Evolutionary conservation across 64 coral and sea anemone species (phyloP).

Genomic region (Porites australiensis): DNA sequence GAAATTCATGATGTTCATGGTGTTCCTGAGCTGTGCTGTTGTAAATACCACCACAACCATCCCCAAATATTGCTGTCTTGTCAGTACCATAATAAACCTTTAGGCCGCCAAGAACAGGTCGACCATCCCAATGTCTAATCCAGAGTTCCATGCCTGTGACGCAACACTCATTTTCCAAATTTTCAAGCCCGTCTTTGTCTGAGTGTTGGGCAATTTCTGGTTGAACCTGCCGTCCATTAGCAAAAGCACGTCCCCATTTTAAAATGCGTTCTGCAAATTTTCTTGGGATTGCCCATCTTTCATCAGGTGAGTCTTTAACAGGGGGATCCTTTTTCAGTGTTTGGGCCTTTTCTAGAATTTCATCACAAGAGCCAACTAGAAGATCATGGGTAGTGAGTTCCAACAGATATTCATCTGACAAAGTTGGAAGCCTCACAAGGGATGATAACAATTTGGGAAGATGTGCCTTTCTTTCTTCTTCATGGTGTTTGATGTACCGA

Average conservation of each 20-base stretch:
- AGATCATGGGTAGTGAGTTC: slow-evolving; percentile 15
- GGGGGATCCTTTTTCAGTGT: background rate
- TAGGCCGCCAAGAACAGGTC: slow-evolving; percentile 83
- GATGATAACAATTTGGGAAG: slow-evolving; percentile 54
- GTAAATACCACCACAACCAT: background rate
- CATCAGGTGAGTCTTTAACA: slow-evolving; percentile 4
- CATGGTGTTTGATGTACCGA: slow-evolving; percentile 68
- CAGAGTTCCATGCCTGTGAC: slow-evolving; percentile 91
- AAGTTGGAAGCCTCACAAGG: slow-evolving; percentile 61
- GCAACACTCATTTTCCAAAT: slow-evolving; percentile 27
- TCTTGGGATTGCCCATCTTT: slow-evolving; percentile 49
- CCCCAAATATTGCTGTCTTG: slow-evolving; percentile 49
- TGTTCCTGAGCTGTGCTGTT: slow-evolving; percentile 25
- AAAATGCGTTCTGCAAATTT: slow-evolving; percentile 54
- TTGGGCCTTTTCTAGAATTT: slow-evolving; percentile 45
- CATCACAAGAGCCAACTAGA: background rate
- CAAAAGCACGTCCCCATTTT: slow-evolving; percentile 57
- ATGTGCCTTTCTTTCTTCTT: slow-evolving; percentile 14
- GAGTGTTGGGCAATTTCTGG: slow-evolving; percentile 31
- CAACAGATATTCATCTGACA: slow-evolving; percentile 70
- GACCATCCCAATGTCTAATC: slow-evolving; percentile 91
- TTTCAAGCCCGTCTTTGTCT: slow-evolving; percentile 39
- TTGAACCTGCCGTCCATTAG: slow-evolving; percentile 43
- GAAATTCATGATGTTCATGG: slow-evolving; percentile 66
- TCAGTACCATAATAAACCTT: slow-evolving; percentile 78